Base-by-base conservation (phyloP, 2,797 vertebrate species). In the Protonibea diacanthus region DNA sequence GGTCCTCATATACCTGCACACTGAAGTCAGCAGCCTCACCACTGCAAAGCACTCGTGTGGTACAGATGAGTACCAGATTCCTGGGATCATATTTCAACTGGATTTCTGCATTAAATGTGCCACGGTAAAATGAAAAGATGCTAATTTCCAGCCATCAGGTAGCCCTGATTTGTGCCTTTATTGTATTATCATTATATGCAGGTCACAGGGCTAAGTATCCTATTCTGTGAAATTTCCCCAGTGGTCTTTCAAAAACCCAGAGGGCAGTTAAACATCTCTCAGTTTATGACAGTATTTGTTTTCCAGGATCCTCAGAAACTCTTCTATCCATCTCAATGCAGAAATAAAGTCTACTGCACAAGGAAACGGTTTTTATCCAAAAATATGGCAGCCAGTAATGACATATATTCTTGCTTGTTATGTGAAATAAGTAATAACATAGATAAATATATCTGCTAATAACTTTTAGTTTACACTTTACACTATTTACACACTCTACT, bases 11-110 rank as follows among this genome's bases (percentile, higher is more conserved):
- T 23, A 4, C 6, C 14, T 10, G 5, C 58, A 60, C 48, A 13
- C n/a, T 38, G 40, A 5, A 0, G 27, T 29, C 25, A 33, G 9
- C 33, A 33, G 33, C 56, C 14, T 53, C 52, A 48, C 40, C 44
- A 29, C 55, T 48, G 21, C 52, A 49, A 68, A 52, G 56, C 75
- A 48, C 48, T 69, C 42, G 21, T 63, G 65, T 79, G 55, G 63
- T 17, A 48, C 68, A 33, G 40, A 68, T 65, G 52, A 52, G 0
- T 21, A 40, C 55, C 13, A 14, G 33, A 44, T 44, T 14, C 42
- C 13, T 13, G 1, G 33, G 33, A 56, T 57, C 11, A 59, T 5
- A 42, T 74, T 33, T 23, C 40, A 10, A 27, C 25, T 10, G 18
- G n/a, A 40, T 52, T 14, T 56, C 33, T 56, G 13, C 13, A 21